These are phyloP conservation scores for Psammodynastes pulverulentus DNA, from an alignment of 2,113 vertebrate species.

Conservation along the genomic window DNA sequence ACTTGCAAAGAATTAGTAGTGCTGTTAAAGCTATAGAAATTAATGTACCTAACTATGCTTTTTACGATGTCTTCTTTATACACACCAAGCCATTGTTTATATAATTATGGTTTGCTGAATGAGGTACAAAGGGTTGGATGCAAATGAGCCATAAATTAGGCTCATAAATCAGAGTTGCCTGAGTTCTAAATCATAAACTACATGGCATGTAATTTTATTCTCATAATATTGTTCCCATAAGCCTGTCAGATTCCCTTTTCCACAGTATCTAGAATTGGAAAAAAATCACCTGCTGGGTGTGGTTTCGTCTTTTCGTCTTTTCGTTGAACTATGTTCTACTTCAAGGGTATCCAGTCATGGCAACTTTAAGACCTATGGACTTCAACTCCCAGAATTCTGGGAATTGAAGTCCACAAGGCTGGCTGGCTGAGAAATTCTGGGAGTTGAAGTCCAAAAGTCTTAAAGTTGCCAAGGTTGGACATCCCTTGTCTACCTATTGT, in stretches of 20 bases:
- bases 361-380: not conserved
- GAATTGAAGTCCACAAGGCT: not conserved
- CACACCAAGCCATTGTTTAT: not conserved
- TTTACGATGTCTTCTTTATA: not conserved
- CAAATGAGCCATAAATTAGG: not conserved
- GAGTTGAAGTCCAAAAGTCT: not conserved
- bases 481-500: not conserved
- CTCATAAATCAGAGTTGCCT: not conserved
- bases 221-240: not conserved
- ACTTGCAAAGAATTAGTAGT: not conserved
- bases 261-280: not conserved
- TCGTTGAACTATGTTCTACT: not conserved
- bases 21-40: not conserved
- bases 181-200: not conserved
- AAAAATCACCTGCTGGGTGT: not conserved
- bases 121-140: not conserved
- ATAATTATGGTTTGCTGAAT: not conserved
- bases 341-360: not conserved
- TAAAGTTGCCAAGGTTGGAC: not conserved
- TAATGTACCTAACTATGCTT: not conserved
- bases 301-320: not conserved
- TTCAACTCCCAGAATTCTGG: not conserved
- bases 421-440: not conserved
- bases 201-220: not conserved
- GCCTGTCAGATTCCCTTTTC: not conserved